Percentiles rank a stretch among this genome's conserved stretches.
phyloP scores from a whole-genome alignment of 2,888 invertebrate genomes.

The Megamerina dolium region DNA sequence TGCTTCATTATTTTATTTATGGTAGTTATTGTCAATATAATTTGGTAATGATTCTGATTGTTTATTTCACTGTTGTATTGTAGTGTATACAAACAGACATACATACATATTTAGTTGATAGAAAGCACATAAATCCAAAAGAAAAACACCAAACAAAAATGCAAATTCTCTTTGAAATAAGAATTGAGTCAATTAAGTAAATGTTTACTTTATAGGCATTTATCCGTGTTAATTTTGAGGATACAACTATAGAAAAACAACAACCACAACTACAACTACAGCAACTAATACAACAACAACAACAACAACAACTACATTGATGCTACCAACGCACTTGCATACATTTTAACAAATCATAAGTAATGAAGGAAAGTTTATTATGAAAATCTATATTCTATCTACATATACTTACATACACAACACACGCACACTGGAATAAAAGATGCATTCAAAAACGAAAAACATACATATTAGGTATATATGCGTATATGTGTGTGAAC shows the following conservation, averaged over 20 bases:
- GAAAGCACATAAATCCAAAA: no score
- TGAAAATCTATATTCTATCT: conserved; percentile 11
- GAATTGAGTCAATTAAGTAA: no score
- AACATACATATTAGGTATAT: conserved; percentile 15
- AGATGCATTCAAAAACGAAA: conserved; percentile 8
- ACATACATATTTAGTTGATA: no score
- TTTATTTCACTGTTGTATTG: no score
- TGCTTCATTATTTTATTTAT: background rate
- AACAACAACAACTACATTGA: conserved; percentile 28
- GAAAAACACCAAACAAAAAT: no score
- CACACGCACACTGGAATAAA: conserved; percentile 1
- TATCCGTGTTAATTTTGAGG: conserved; percentile 51
- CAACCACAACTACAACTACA: conserved; percentile 27
- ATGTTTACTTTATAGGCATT: conserved; percentile 50
- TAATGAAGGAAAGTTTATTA: conserved; percentile 9
- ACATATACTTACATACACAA: conserved; percentile 13
- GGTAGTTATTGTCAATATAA: no score
- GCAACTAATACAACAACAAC: conserved; percentile 22
- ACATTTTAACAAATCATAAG: conserved; percentile 19
- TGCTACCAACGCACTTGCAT: conserved; percentile 21
- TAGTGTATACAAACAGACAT: no score
- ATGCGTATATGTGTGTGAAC: conserved; percentile 19
- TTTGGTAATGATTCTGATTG: no score
- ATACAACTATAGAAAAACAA: conserved; percentile 28
- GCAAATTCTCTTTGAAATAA: no score